Conservation (phyloP, 2,797 vertebrate species). For the Varecia variegata region DNA sequence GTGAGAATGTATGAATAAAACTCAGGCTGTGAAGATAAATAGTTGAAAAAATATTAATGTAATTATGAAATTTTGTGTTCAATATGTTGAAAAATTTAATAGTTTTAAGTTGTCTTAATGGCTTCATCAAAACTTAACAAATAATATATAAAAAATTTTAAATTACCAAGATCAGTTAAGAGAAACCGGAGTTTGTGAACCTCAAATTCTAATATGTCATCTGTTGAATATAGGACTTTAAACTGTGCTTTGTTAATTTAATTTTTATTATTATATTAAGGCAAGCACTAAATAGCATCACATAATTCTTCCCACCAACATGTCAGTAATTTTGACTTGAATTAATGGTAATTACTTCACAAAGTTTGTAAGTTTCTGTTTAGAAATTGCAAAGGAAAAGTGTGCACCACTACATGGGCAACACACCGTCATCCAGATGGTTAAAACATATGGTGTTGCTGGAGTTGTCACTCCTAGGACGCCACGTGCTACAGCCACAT, state of each 20-base stretch:
- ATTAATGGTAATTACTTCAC: neutral
- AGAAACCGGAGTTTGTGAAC: neutral
- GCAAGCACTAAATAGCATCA: neutral
- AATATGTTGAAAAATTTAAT: neutral
- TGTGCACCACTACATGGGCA: neutral
- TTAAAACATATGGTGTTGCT: neutral
- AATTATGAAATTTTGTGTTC: neutral
- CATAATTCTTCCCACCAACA: neutral
- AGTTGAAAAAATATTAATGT: neutral
- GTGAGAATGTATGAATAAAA: neutral
- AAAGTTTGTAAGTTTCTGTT: neutral
- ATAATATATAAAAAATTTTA: neutral
- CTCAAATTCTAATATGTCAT: neutral
- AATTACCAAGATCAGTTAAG: neutral
- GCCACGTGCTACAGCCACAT: neutral
- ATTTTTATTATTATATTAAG: neutral
- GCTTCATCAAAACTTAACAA: neutral
- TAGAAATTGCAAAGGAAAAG: neutral
- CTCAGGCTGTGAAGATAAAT: neutral
- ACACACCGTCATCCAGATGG: neutral
- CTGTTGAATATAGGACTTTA: neutral
- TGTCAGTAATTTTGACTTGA: conserved; percentile 14
- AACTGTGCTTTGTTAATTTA: neutral
- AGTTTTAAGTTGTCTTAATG: neutral
- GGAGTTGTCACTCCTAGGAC: neutral